Evolutionary conservation across 1,140 invertebrate genomes (phyloP).

Genomic region (Magallana ariakensis): DNA sequence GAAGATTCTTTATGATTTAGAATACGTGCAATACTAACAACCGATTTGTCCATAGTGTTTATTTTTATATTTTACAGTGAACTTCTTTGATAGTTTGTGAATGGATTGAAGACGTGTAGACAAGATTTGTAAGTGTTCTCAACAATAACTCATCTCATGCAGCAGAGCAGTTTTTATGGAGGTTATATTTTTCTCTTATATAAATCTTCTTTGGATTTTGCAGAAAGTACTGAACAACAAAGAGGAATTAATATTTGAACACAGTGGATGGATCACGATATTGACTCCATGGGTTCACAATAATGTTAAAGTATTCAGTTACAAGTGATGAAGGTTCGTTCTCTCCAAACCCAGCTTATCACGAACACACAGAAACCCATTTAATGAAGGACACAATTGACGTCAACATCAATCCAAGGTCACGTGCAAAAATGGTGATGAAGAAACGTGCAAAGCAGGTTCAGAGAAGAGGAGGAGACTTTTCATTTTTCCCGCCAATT

Average conservation of each 20-base stretch:
- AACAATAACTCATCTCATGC: neutral
- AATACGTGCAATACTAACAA: conserved; percentile 16
- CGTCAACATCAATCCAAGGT: conserved; percentile 56
- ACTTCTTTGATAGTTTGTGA: neutral
- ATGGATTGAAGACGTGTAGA: conserved; percentile 1
- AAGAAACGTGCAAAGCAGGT: conserved; percentile 56
- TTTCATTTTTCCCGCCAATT: conserved; percentile 61
- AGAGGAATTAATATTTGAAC: too few relatives aligned
- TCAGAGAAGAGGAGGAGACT: conserved; percentile 44
- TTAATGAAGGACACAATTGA: conserved; percentile 57
- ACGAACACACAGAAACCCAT: conserved; percentile 41
- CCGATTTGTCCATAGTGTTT: neutral
- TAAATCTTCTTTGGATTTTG: too few relatives aligned
- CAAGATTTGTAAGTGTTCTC: neutral
- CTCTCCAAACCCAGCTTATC: conserved; percentile 57
- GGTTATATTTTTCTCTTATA: too few relatives aligned
- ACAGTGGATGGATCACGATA: neutral
- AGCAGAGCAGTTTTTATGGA: too few relatives aligned
- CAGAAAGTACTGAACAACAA: too few relatives aligned
- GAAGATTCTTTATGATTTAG: neutral
- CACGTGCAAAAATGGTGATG: conserved; percentile 64
- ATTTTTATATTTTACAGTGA: conserved; percentile 33
- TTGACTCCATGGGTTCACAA: neutral
- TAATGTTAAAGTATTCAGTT: conserved; percentile 64
- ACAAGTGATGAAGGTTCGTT: conserved; percentile 61